Evolutionary conservation across 2,888 invertebrate genomes (phyloP).

Genomic region (Rhingia campestris): DNA sequence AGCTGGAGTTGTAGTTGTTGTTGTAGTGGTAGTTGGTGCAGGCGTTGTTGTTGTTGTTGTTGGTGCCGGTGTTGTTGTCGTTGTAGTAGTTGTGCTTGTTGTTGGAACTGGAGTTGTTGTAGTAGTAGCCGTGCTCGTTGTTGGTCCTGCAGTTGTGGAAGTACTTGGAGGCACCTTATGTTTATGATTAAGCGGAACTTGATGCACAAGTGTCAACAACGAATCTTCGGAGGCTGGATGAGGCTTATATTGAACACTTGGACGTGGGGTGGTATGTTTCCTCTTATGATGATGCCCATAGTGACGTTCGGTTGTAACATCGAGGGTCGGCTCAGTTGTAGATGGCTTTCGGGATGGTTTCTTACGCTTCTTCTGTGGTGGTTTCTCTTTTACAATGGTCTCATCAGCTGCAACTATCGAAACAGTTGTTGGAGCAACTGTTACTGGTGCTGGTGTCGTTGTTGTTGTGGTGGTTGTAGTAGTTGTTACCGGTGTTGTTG

Average conservation of each 20-base stretch:
- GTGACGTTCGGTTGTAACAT: slow-evolving; percentile 55
- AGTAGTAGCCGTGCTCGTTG: slow-evolving; percentile 7
- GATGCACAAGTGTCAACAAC: background rate
- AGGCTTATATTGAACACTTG: slow-evolving; percentile 11
- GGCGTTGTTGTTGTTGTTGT: slow-evolving; percentile 75
- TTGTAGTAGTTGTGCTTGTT: slow-evolving; percentile 28
- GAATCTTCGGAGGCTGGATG: background rate
- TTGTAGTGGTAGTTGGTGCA: slow-evolving; percentile 71
- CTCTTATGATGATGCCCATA: slow-evolving; percentile 35
- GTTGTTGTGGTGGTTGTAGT: slow-evolving; percentile 6
- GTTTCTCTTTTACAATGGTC: slow-evolving; percentile 38
- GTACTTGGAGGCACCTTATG: slow-evolving; percentile 12
- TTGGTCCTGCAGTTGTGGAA: slow-evolving; percentile 46
- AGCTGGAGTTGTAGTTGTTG: slow-evolving; percentile 58
- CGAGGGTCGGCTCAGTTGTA: slow-evolving; percentile 18
- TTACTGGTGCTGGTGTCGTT: slow-evolving; percentile 26
- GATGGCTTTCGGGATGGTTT: slow-evolving; percentile 61
- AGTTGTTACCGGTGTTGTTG: slow-evolving; percentile 39
- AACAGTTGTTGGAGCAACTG: slow-evolving; percentile 60
- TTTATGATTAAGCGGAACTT: background rate
- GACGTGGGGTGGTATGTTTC: slow-evolving; percentile 46
- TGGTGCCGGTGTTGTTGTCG: slow-evolving; percentile 73
- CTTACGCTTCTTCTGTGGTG: slow-evolving; percentile 63
- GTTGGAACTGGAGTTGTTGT: slow-evolving; percentile 45
- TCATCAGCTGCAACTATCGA: slow-evolving; percentile 14